phyloP scores from a whole-genome alignment of 2,113 vertebrate species.

The Chloroceryle aenea region DNA sequence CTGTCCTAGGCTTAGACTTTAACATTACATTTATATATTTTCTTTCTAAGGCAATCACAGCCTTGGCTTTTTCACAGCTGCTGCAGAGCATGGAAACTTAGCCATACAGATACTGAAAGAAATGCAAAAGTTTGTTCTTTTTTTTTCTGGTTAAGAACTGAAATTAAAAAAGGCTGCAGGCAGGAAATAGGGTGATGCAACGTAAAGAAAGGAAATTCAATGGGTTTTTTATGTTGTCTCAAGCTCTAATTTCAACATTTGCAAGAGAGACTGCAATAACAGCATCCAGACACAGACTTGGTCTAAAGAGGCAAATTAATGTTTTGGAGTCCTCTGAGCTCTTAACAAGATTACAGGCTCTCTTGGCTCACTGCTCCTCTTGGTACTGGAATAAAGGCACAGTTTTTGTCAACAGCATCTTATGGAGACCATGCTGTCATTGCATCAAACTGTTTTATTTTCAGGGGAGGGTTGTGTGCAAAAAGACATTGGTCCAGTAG shows the following conservation, averaged over 20 bases:
- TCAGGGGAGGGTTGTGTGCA: neutral
- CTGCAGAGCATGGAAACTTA: neutral
- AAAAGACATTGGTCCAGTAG: neutral
- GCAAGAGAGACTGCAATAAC: neutral
- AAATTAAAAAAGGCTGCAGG: neutral
- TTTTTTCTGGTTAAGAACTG: neutral
- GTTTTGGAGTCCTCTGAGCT: neutral
- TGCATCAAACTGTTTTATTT: neutral
- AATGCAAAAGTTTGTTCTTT: neutral
- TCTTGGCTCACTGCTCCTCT: neutral
- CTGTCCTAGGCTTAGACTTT: neutral
- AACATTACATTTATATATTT: neutral
- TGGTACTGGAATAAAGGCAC: neutral
- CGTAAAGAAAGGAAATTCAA: neutral
- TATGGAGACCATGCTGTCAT: neutral
- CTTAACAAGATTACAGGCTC: neutral
- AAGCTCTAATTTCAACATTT: neutral
- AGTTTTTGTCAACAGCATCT: neutral
- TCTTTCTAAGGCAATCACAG: neutral
- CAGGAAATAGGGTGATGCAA: neutral
- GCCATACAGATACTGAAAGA: neutral
- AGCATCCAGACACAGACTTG: neutral
- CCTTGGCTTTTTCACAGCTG: neutral
- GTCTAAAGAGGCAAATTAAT: slow-evolving; percentile 6
- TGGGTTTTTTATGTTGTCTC: neutral